phyloP scores from a whole-genome alignment of 2,888 invertebrate genomes.

The Cosmorhoe ocellata region DNA sequence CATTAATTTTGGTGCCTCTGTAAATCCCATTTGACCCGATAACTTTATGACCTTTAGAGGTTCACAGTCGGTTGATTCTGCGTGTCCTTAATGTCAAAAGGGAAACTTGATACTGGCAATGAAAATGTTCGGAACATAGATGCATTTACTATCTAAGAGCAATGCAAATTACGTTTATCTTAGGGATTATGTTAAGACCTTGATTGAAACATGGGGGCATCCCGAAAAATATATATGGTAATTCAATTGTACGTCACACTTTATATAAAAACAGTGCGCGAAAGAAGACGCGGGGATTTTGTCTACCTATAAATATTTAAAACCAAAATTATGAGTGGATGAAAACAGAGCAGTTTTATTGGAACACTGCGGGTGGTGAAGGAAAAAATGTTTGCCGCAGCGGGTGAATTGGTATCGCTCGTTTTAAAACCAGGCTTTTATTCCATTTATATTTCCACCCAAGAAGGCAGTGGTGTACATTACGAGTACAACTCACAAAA shows the following conservation, averaged over 20 bases:
- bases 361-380: constrained; percentile 16
- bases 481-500: no score
- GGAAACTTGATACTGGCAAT: constrained; percentile 41
- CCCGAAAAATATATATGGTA: no score
- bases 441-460: no score
- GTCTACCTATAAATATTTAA: no score
- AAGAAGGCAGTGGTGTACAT: no score
- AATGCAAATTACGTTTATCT: constrained; percentile 32
- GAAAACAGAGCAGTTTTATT: constrained; percentile 36
- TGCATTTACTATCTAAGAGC: constrained; percentile 35
- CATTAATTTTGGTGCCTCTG: no score
- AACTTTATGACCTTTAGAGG: constrained; percentile 35
- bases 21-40: constrained; percentile 33
- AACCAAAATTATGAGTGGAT: constrained; percentile 21
- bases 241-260: no score
- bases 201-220: no score
- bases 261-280: no score
- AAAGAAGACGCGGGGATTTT: no score
- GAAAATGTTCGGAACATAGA: constrained; percentile 41
- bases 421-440: not conserved
- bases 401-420: constrained; percentile 1
- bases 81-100: constrained; percentile 44
- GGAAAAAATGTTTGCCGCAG: constrained; percentile 10
- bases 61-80: constrained; percentile 35
- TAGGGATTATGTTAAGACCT: no score